Evolutionary conservation across 92 coral and sea anemone species (phyloP).

Genomic region (Porites divaricata): DNA sequence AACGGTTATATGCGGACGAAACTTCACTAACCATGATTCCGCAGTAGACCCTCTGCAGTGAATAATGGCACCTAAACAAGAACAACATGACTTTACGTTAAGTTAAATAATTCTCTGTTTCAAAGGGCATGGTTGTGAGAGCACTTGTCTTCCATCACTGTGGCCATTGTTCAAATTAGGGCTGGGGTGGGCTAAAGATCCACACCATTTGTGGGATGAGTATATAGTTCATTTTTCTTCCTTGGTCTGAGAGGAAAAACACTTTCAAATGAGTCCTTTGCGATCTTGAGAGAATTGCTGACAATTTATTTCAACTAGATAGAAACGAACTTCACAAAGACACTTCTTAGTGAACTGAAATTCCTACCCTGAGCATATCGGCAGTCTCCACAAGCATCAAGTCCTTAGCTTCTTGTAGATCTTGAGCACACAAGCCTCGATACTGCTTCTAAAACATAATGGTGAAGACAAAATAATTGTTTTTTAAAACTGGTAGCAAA

Average conservation of each 20-base stretch:
- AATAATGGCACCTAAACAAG: conserved; percentile 83
- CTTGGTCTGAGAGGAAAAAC: too few relatives aligned
- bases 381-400: conserved; percentile 94
- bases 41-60: conserved; percentile 92
- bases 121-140: background rate
- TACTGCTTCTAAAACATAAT: conserved; percentile 51
- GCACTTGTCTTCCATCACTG: too few relatives aligned
- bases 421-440: conserved; percentile 94
- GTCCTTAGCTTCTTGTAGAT: conserved; percentile 97
- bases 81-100: background rate
- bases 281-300: too few relatives aligned
- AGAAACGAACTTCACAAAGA: too few relatives aligned
- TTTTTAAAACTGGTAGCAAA: too few relatives aligned
- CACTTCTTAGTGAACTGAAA: background rate
- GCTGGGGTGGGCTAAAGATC: too few relatives aligned
- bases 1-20: background rate
- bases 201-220: too few relatives aligned
- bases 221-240: too few relatives aligned
- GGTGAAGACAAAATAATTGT: background rate
- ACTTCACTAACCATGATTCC: conserved; percentile 81
- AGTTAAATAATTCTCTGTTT: background rate
- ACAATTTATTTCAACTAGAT: too few relatives aligned
- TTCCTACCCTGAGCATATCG: conserved; percentile 89
- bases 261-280: too few relatives aligned
- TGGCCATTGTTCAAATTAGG: too few relatives aligned